Evolutionary conservation across 2,797 vertebrate species (phyloP), one percentile per base, ranked within the genome.

Genomic region (Pseudomugil tenellus): DNA sequence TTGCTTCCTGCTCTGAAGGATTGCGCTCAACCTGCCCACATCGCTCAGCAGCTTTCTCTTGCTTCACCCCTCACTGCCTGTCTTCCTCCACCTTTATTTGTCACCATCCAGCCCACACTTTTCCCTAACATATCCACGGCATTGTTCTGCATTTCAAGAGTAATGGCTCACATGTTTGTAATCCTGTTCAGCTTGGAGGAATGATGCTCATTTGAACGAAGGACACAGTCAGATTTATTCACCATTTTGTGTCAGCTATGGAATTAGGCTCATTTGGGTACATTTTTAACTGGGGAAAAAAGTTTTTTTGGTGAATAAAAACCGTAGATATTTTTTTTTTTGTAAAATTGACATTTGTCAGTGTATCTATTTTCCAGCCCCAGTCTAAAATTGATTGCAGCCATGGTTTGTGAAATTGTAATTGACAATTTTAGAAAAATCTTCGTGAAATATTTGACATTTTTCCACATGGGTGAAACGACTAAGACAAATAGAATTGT

Each of bases 51-150:
- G 81, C 77, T 82, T 67, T 74, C 69, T 66, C 74, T 70, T 61
- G 70, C 84, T 67, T 85, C 81, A 79, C 81, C 67, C 73, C 60
- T 83, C 81, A 80, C 62, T 76, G 67, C 78, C 55, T 63, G 67
- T 82, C 83, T 85, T 88, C 86, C 86, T 86, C 89, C 85, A 76
- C 71, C 66, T 67, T 81, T 70, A 76, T 91, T 89, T 88, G 86
- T 89, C 85, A 83, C 74, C 72, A 70, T 69, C 49, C 72, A 70
- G 51, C 87, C 87, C 81, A 90, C 89, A 82, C 75, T 66, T 80
- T 72, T 67, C 57, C 79, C 64, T 77, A 67, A 59, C 71, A 77
- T 56, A 79, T 61, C 69, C 70, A 57, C 46, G 58, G 59, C 31
- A 74, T 76, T 81, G 62, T 77, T 77, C 31, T 65, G 55, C 54